Percentiles rank a stretch among this genome's conserved stretches.
These are phyloP conservation scores for Sebastes kiyomatsui DNA, from an alignment of 2,797 vertebrate genomes.

Conservation along the genomic window DNA sequence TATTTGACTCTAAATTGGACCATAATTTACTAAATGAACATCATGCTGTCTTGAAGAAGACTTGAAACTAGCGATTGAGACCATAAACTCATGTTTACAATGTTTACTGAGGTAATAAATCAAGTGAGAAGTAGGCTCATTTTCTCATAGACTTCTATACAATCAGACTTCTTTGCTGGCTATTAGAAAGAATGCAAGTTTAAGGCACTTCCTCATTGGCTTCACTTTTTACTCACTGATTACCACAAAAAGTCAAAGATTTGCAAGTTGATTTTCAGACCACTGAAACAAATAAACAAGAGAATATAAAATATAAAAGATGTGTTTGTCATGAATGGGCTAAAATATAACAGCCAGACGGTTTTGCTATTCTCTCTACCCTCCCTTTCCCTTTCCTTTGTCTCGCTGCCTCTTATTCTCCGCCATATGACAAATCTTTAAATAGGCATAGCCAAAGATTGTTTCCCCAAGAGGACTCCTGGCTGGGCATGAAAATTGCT, in stretches of 20 bases:
- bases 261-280: background rate
- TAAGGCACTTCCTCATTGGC: background rate
- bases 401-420: slow-evolving; percentile 30
- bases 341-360: background rate
- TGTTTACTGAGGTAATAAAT: too few relatives aligned
- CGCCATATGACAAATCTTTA: slow-evolving; percentile 74
- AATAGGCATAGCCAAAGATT: slow-evolving; percentile 79
- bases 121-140: too few relatives aligned
- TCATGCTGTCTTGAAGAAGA: too few relatives aligned
- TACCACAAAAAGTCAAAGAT: background rate
- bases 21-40: too few relatives aligned
- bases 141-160: too few relatives aligned
- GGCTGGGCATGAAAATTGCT: slow-evolving; percentile 70
- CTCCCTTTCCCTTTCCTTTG: background rate
- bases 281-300: background rate
- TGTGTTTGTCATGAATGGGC: background rate
- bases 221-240: background rate
- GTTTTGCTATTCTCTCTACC: background rate
- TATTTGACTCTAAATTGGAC: too few relatives aligned
- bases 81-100: too few relatives aligned
- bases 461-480: slow-evolving; percentile 66
- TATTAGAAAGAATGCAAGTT: background rate
- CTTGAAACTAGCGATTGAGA: too few relatives aligned
- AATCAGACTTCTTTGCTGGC: too few relatives aligned
- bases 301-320: background rate